Evolutionary conservation across 2,797 vertebrate species (phyloP).

Genomic region (Poecilia wingei): DNA sequence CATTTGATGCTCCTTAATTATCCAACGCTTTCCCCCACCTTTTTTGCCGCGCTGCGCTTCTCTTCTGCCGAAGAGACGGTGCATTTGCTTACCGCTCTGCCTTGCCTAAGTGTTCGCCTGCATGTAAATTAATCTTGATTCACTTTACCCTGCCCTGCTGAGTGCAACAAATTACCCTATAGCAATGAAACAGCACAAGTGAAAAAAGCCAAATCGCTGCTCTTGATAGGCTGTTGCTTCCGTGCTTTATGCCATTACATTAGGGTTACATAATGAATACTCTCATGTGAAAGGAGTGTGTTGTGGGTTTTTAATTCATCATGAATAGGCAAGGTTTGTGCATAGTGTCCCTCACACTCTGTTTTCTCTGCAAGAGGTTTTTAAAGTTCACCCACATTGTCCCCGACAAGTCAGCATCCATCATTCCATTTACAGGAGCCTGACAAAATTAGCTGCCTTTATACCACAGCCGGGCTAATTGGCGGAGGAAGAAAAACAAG

Average conservation of each 20-base stretch:
- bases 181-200: conserved; percentile 98
- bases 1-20: conserved; percentile 98
- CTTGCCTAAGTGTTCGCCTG: conserved; percentile 98
- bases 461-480: conserved; percentile 96
- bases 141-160: conserved; percentile 99
- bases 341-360: conserved; percentile 49
- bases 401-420: conserved; percentile 85
- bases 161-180: conserved; percentile 99
- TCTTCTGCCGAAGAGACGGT: conserved; percentile 93
- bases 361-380: conserved; percentile 88
- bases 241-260: conserved; percentile 98
- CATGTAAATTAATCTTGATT: conserved; percentile 99
- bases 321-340: conserved; percentile 88
- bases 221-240: conserved; percentile 97
- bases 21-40: conserved; percentile 75
- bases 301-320: conserved; percentile 99
- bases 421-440: conserved; percentile 98
- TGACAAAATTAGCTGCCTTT: conserved; percentile 96
- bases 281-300: conserved; percentile 97
- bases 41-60: conserved; percentile 73
- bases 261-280: conserved; percentile 97
- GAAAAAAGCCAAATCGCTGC: conserved; percentile 88
- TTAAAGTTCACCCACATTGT: conserved; percentile 88
- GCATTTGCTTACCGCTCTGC: conserved; percentile 96
- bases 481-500: conserved; percentile 86